Evolutionary conservation across 2,797 vertebrate genomes (phyloP).

Genomic region (Lepus townsendii): DNA sequence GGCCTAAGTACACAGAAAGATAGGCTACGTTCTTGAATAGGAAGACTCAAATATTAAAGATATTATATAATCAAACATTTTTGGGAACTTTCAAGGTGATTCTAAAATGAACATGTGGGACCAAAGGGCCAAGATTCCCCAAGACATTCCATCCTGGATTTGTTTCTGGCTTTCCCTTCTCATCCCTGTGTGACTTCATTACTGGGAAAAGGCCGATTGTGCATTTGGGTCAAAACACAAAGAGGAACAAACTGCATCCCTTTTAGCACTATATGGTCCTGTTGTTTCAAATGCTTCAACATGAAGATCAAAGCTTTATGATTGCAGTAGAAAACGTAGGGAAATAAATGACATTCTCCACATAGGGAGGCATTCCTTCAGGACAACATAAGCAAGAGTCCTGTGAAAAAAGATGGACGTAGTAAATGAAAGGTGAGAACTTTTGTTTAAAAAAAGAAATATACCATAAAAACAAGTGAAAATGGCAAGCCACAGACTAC

Average conservation of each 20-base stretch:
- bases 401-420: neutral
- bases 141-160: neutral
- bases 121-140: neutral
- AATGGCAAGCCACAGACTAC: neutral
- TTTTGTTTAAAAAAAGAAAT: neutral
- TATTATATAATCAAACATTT: neutral
- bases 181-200: neutral
- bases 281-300: neutral
- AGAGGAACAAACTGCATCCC: neutral
- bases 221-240: neutral
- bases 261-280: too few relatives aligned
- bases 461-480: neutral
- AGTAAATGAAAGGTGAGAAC: neutral
- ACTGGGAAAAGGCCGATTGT: neutral
- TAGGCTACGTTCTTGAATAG: neutral
- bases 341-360: neutral
- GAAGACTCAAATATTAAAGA: neutral
- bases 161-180: too few relatives aligned
- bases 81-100: neutral
- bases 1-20: neutral
- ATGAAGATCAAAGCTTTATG: neutral
- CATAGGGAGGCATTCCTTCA: neutral
- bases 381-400: neutral
- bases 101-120: neutral
- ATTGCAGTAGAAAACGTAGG: neutral